phyloP scores from a whole-genome alignment of 2,888 invertebrate genomes.

The Drymonia ruficornis region DNA sequence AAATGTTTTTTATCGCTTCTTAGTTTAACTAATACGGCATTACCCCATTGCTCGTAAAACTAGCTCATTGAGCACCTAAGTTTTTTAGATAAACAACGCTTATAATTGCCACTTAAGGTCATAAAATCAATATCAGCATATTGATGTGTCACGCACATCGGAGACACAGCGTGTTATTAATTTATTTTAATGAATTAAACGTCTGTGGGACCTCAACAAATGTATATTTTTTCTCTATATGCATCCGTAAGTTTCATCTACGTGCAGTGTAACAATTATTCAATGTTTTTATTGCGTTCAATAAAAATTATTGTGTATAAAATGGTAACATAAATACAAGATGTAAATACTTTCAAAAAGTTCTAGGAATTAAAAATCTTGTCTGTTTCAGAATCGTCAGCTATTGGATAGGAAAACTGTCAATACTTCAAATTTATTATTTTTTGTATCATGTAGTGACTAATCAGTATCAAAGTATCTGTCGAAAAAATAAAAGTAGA shows the following conservation, averaged over 20 bases:
- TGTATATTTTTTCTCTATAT: conserved; percentile 13
- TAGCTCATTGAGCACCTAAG: conserved; percentile 48
- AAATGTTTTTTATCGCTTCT: conserved; percentile 63
- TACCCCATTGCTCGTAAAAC: conserved; percentile 54
- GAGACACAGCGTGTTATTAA: conserved; percentile 54
- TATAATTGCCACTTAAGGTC: conserved; percentile 56
- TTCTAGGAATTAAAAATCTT: too few species aligned
- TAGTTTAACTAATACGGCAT: conserved; percentile 59
- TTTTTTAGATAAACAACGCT: conserved; percentile 59
- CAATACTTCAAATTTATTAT: too few species aligned
- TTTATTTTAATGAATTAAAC: conserved; percentile 47
- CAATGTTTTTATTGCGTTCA: conserved; percentile 24
- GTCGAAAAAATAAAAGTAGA: background rate
- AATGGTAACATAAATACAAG: conserved; percentile 11
- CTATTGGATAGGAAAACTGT: too few species aligned
- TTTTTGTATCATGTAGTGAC: too few species aligned
- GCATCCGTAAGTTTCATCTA: conserved; percentile 16
- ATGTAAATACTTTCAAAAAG: too few species aligned
- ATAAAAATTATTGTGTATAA: conserved; percentile 19
- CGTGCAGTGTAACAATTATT: conserved; percentile 22
- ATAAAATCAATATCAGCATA: conserved; percentile 61
- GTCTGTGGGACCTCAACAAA: conserved; percentile 12
- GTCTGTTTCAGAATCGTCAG: too few species aligned
- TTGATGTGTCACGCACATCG: conserved; percentile 53
- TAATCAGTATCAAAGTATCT: background rate